Percentiles rank a stretch among this genome's conserved stretches.
Evolutionary conservation across 1,140 invertebrate species (phyloP).

Genomic region (Agrypnia vestita): DNA sequence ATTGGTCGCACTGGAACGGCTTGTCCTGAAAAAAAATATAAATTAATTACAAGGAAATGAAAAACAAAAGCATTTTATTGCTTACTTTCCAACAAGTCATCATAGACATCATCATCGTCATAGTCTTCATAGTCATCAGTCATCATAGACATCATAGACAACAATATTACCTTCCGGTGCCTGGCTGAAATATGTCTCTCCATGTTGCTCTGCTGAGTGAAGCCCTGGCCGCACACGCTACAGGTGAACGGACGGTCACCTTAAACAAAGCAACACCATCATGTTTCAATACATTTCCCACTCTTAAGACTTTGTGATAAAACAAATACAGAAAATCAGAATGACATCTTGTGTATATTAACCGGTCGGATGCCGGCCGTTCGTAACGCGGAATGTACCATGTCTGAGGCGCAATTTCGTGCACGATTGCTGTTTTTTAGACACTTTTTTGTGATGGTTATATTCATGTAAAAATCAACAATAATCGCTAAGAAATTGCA

Average conservation of each 20-base stretch:
- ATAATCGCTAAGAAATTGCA: no score
- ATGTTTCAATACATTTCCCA: not conserved
- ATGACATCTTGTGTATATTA: not conserved
- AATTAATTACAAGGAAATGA: not conserved
- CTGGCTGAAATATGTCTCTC: slow-evolving; percentile 53
- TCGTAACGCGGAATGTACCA: not conserved
- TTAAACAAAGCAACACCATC: slow-evolving; percentile 19
- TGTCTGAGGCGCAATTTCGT: not conserved
- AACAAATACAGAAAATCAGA: not conserved
- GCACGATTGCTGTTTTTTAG: not conserved
- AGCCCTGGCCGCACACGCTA: slow-evolving; percentile 49
- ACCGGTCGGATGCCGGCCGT: no score
- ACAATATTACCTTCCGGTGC: slow-evolving; percentile 43
- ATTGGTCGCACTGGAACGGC: slow-evolving; percentile 53
- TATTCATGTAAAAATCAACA: no score
- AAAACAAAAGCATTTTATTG: not conserved
- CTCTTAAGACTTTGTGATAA: not conserved
- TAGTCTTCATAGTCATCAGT: no score
- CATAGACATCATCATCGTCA: no score
- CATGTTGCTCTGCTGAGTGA: slow-evolving; percentile 53
- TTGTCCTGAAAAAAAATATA: slow-evolving; percentile 49
- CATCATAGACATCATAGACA: not conserved
- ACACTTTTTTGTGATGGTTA: no score
- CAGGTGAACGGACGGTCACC: slow-evolving; percentile 50
- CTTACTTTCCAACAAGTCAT: not conserved